phyloP scores from a whole-genome alignment of 1,140 invertebrate genomes.

The Leptinotarsa lineolata region DNA sequence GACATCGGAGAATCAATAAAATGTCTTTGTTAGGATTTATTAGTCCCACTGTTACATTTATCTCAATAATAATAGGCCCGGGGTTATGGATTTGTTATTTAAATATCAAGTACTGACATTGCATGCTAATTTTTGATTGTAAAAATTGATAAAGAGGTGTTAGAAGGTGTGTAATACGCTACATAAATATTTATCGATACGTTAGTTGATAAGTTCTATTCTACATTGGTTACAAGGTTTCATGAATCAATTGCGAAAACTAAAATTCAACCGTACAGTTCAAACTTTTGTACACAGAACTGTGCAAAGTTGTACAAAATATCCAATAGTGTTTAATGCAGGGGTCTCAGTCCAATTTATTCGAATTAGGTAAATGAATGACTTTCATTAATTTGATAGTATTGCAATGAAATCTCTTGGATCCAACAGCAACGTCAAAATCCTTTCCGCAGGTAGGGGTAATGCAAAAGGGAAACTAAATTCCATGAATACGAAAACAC shows the following conservation, averaged over 20 bases:
- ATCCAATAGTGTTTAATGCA: too few species aligned
- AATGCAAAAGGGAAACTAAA: too few species aligned
- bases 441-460: too few species aligned
- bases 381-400: too few species aligned
- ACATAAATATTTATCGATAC: constrained; percentile 1
- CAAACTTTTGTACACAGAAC: too few species aligned
- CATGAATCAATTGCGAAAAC: neutral
- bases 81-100: neutral
- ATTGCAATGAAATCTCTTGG: too few species aligned
- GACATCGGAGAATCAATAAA: neutral
- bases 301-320: too few species aligned
- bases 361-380: too few species aligned
- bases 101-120: neutral
- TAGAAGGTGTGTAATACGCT: constrained; percentile 3
- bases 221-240: neutral
- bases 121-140: neutral
- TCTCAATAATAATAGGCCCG: neutral
- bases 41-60: neutral
- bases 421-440: too few species aligned
- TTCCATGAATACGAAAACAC: too few species aligned
- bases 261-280: too few species aligned
- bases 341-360: too few species aligned
- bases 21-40: constrained; percentile 8
- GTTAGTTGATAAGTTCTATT: neutral
- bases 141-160: constrained; percentile 8